Evolutionary conservation across 1,140 invertebrate genomes (phyloP), one percentile per base, ranked within the genome.

Genomic region (Andrena cerasifolii): DNA sequence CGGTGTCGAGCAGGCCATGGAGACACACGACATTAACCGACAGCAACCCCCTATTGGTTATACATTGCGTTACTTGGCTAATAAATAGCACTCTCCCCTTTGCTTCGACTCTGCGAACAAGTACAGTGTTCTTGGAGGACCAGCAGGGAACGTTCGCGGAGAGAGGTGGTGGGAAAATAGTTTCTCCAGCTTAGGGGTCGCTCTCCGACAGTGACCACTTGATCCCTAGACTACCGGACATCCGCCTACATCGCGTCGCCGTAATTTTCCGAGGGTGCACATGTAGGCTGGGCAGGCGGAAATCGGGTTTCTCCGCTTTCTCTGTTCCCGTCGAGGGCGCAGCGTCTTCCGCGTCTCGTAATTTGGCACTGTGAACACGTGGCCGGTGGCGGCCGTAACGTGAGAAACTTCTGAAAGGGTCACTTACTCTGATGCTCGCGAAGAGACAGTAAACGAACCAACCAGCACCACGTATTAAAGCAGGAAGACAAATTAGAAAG

Each of bases 181-280:
- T 63, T 54, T 43, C 33, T 54, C 12, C 14, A 59, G 0, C 6
- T 6, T 28, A 7, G 40, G 33, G 72, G n/a, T 49, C 43, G 54
- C 36, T 40, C 26, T 51, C 61, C 58, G 28, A 54, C 74, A 74
- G 79, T 89, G 88, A 86, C 87, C 87, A 84, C 82, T 89, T 82
- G 85, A 87, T 89, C 81, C 79, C 73, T 66, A 59, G 75, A n/a
- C 53, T 56, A 86, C 86, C 87, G 89, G 89, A 90, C 89, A 78
- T 90, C 89, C 89, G 89, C 77, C 77, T 79, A 83, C 70, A 75
- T 80, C 78, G 78, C 61, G 78, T 74, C 76, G 70, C 68, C 43
- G 21, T 74, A 84, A 86, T 82, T 71, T n/a, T 33, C 49, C n/a
- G 31, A 72, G 61, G 54, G 58, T 53, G 63, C 56, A 59, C 71